These are phyloP conservation scores for Rhamphomyia laevipes DNA, from an alignment of 2,888 invertebrate species.

Conservation along the genomic window DNA sequence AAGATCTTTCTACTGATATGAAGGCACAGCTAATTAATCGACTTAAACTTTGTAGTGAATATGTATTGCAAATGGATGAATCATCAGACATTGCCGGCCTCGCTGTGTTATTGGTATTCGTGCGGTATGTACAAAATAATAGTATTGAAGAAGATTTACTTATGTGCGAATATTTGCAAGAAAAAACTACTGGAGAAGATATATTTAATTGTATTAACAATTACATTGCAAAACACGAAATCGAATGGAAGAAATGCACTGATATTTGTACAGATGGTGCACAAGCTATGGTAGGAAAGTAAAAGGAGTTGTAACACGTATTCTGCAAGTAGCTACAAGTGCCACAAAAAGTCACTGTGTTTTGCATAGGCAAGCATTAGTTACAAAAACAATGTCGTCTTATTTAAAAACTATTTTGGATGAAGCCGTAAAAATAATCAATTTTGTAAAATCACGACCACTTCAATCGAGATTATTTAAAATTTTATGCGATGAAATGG, in stretches of 20 bases:
- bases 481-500: slow-evolving; percentile 2
- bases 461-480: neutral
- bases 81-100: neutral
- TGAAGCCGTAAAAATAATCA: neutral
- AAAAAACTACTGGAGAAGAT: slow-evolving; percentile 6
- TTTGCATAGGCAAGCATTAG: neutral
- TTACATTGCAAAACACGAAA: slow-evolving; percentile 5
- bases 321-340: neutral
- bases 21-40: neutral
- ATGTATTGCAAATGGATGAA: slow-evolving; percentile 6
- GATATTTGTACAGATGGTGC: neutral
- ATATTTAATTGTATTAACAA: slow-evolving; percentile 8
- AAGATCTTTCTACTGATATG: neutral
- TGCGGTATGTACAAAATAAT: slow-evolving; percentile 2
- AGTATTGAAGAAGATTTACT: slow-evolving; percentile 12
- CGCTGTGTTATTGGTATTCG: slow-evolving; percentile 5
- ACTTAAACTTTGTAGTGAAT: slow-evolving; percentile 4
- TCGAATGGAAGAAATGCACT: too few relatives aligned
- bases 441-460: neutral
- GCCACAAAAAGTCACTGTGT: neutral
- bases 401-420: neutral
- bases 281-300: neutral
- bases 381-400: neutral
- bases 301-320: neutral
- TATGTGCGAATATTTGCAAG: slow-evolving; percentile 4